Conservation (phyloP, 2,113 vertebrate genomes). For the Chaetodon trifascialis region DNA sequence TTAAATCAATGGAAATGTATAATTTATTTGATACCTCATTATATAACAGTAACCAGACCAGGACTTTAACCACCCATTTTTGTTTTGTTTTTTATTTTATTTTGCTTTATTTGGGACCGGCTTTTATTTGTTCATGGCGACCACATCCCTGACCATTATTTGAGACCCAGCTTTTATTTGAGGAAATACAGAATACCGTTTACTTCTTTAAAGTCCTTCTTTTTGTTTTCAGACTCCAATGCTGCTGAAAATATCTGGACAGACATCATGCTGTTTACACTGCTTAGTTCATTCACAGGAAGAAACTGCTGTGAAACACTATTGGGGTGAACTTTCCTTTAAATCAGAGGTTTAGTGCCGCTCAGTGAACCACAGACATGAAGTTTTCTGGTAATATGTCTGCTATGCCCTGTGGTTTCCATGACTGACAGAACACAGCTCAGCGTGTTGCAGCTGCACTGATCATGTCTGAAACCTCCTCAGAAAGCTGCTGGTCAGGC, state of each 20-base stretch:
- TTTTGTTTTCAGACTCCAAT: background rate
- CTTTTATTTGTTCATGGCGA: background rate
- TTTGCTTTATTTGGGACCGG: too few relatives aligned
- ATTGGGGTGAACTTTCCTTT: background rate
- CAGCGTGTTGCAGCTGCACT: too few relatives aligned
- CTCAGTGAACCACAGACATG: background rate
- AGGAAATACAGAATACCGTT: background rate
- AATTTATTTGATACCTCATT: background rate
- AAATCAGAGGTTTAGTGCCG: background rate
- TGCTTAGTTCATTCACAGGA: background rate
- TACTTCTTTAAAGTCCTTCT: background rate
- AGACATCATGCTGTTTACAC: background rate
- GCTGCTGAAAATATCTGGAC: background rate
- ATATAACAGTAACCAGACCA: background rate
- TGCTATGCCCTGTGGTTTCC: background rate
- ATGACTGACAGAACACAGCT: background rate
- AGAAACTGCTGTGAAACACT: background rate
- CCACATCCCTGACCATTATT: background rate
- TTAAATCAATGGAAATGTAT: background rate
- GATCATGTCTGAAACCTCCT: background rate
- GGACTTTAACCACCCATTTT: too few relatives aligned
- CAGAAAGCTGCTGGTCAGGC: too few relatives aligned
- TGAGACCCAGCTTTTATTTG: too few relatives aligned
- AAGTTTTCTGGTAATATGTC: background rate
- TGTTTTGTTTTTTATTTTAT: background rate